Conservation (phyloP, 2,888 invertebrate species). For the Leptogaster cylindrica region DNA sequence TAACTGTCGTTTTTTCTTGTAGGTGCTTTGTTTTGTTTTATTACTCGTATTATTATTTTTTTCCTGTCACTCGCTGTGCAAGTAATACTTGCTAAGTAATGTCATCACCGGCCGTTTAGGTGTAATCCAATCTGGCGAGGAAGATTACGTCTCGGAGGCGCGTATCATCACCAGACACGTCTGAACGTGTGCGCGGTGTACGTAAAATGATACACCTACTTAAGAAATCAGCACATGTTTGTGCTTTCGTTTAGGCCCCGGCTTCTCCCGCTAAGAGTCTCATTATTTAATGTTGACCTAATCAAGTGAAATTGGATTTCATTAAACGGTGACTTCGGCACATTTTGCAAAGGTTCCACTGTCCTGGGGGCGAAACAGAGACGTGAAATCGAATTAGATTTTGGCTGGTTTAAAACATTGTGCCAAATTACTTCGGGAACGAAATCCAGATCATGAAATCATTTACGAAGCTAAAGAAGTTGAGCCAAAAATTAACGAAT, state of each 20-base stretch:
- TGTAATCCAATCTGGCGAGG: slow-evolving; percentile 27
- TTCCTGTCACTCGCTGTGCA: no score
- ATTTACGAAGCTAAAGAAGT: no score
- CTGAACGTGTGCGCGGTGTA: slow-evolving; percentile 16
- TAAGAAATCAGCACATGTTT: slow-evolving; percentile 33
- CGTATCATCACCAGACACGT: slow-evolving; percentile 26
- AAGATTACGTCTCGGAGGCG: slow-evolving; percentile 27
- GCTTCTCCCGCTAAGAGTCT: not conserved
- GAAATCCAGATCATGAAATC: no score
- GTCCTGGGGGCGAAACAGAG: no score
- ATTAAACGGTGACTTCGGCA: slow-evolving; percentile 27
- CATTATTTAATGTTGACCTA: slow-evolving; percentile 35
- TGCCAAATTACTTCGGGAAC: no score
- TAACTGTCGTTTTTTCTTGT: not conserved
- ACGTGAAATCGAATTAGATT: no score
- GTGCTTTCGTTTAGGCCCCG: slow-evolving; percentile 28
- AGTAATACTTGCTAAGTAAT: slow-evolving; percentile 26
- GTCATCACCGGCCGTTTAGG: slow-evolving; percentile 26
- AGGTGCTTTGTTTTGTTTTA: no score
- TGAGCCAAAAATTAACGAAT: no score
- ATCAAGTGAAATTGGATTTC: slow-evolving; percentile 36
- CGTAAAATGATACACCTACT: slow-evolving; percentile 28
- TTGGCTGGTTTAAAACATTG: no score
- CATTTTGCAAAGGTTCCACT: no score
- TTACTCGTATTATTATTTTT: no score